Evolutionary conservation across 2,888 invertebrate species (phyloP), one percentile per base, ranked within the genome.

Genomic region (Agrilus mali): DNA sequence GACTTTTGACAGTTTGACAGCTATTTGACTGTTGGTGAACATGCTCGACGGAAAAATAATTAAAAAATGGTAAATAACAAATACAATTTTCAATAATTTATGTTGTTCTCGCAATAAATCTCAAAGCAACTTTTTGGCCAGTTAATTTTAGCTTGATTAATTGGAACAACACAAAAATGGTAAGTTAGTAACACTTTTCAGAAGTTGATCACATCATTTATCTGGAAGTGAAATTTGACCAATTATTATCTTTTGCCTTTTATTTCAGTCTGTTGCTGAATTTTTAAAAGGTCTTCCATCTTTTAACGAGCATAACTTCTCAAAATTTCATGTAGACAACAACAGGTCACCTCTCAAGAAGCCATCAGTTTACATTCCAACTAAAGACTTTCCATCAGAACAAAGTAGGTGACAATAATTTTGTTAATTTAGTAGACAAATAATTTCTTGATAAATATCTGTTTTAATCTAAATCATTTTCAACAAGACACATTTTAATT

Each of bases 201-300:
- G 6, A 22, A 22, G 22, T 7, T 22, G 6, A 22, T 22, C 22
- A 22, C 7, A 22, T 22, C 7, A 7, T 22, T 22, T 7, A 22
- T 22, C 22, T 22, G 22, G 22, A 22, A 22, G 6, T 7, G 22
- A 22, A 4, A 22, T 6, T 6, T 22, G 6, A 7, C 22, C 7
- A 22, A 7, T 22, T 22, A 7, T 22, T 22, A 7, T 7, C 7
- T 22, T 22, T 7, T 22, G 7, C 7, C 17, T 34, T 38, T 52
- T 48, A 61, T 75, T 73, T 45, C 70, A 85, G 87, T 86, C 88
- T 56, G 85, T 88, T 51, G 82, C 83, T 54, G 89, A 93, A 63
- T 94, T 94, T 66, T 69, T 95, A 50, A 89, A 90, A 67, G 92
- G 88, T 52, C 72, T 95, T 50, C 94, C 94, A 47, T 87, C 86